Evolutionary conservation across 1,140 invertebrate genomes (phyloP), one percentile per base, ranked within the genome.

Genomic region (Carcinoscorpius rotundicauda): DNA sequence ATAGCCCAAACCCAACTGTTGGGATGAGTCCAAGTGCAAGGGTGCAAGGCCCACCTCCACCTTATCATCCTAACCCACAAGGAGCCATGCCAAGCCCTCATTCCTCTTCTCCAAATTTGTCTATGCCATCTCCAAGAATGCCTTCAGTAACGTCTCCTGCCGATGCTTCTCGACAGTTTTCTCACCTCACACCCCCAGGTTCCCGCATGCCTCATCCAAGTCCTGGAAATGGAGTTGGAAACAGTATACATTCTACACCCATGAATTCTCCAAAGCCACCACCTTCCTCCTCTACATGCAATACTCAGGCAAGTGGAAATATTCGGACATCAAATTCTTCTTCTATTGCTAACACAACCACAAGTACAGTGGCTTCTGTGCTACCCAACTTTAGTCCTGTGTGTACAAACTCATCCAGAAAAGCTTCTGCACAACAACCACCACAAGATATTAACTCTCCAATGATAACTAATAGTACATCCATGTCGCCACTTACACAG

Each of bases 51-150:
- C 89, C 70, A 50, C 69, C 91, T 4, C 91, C 90, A 4, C 71
- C 91, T 9, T 89, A 89, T 78, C 87, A 88, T 75, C 86, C 86
- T 73, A 86, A 85, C 58, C 87, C 87, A 68, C 79, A 88, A 71
- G 89, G 88, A 58, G 87, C 88, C 11, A 90, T 88, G 70, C 88
- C 91, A 61, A 70, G 67, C 62, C 68, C 67, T 62, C 68, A 68
- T 66, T 85, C 71, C n/a, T 69, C 69, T 51, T 66, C 64, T 66
- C 64, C 71, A 55, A 66, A 78, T 52, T 57, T 75, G 49, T 73
- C 74, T 10, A 52, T 75, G 52, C 71, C 72, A n/a, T 75, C 74
- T 49, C 73, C 74, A 5, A 66, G 85, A 56, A 84, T 86, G 58
- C 82, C 83, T 64, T 85, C 84, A 6, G 84, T 87, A 8, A 86